Percentiles rank a stretch among this genome's conserved stretches.
phyloP scores from a whole-genome alignment of 2,888 invertebrate genomes.

The Drosophila kambysellisi region DNA sequence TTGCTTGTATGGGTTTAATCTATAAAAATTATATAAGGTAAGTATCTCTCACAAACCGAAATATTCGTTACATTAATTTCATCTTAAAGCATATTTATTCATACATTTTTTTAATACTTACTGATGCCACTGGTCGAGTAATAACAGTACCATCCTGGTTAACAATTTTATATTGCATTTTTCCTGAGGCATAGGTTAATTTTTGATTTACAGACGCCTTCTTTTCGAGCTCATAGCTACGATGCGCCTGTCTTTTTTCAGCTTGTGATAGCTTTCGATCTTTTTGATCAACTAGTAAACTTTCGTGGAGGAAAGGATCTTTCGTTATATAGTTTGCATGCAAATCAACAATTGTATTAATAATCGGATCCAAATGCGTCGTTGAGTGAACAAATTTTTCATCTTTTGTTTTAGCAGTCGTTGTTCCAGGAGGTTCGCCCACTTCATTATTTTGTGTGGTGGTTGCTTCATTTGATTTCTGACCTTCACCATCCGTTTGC shows the following conservation, averaged over 20 bases:
- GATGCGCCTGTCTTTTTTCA: constrained; percentile 96
- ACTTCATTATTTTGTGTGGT: constrained; percentile 10
- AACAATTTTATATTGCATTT: constrained; percentile 87
- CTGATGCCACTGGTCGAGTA: constrained; percentile 89
- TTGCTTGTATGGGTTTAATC: constrained; percentile 93
- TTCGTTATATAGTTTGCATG: constrained; percentile 89
- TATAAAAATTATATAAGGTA: constrained; percentile 57
- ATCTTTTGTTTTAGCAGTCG: constrained; percentile 34
- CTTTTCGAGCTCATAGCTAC: constrained; percentile 97
- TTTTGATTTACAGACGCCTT: constrained; percentile 91
- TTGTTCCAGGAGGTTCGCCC: constrained; percentile 1
- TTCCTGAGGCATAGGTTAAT: constrained; percentile 85
- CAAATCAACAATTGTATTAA: constrained; percentile 90
- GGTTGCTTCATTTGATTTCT: constrained; percentile 32
- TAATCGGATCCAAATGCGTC: constrained; percentile 91
- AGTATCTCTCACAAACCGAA: not conserved
- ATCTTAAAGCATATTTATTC: not conserved
- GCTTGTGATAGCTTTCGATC: constrained; percentile 97
- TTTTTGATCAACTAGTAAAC: constrained; percentile 96
- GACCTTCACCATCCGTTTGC: constrained; percentile 84
- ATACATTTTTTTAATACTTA: constrained; percentile 70
- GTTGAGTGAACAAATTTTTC: constrained; percentile 44
- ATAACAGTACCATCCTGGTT: constrained; percentile 87
- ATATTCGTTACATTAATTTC: not conserved
- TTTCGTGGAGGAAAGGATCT: constrained; percentile 98